Conservation (phyloP, 2,797 vertebrate genomes). For the Phoxinus dragarum region DNA sequence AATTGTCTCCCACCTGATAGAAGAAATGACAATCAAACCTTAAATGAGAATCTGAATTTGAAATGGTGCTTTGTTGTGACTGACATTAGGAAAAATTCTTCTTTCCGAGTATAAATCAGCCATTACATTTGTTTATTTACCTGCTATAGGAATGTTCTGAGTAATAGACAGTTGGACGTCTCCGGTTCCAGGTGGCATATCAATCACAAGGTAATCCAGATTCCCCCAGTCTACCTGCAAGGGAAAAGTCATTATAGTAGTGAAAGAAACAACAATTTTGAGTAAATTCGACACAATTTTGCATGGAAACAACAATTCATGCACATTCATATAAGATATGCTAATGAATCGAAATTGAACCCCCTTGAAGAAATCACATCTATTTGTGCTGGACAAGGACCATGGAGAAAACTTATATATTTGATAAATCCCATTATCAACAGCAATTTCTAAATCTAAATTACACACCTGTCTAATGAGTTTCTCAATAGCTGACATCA, state of each 20-base stretch:
- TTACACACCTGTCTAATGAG: slow-evolving; percentile 88
- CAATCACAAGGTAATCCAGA: slow-evolving; percentile 92
- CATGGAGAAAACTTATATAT: background rate
- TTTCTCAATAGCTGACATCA: slow-evolving; percentile 95
- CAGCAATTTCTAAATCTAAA: background rate
- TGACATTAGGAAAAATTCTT: background rate
- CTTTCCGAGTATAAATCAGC: slow-evolving; percentile 1
- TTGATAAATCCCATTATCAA: slow-evolving; percentile 27
- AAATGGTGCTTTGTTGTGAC: background rate
- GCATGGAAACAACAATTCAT: background rate
- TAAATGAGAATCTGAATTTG: background rate
- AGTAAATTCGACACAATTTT: slow-evolving; percentile 1
- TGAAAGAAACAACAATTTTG: background rate
- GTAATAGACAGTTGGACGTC: slow-evolving; percentile 94
- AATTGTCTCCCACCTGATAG: background rate
- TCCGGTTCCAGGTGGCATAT: slow-evolving; percentile 98
- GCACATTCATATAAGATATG: background rate
- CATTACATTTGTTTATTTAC: slow-evolving; percentile 67
- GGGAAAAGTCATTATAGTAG: slow-evolving; percentile 58
- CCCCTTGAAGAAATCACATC: background rate
- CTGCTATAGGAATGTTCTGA: slow-evolving; percentile 92
- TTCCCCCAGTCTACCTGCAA: slow-evolving; percentile 92
- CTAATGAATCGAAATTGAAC: background rate
- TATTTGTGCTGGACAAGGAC: slow-evolving; percentile 7
- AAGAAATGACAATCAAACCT: background rate